Evolutionary conservation across 2,888 invertebrate species (phyloP), one percentile per base, ranked within the genome.

Genomic region (Lochmaea crataegi): DNA sequence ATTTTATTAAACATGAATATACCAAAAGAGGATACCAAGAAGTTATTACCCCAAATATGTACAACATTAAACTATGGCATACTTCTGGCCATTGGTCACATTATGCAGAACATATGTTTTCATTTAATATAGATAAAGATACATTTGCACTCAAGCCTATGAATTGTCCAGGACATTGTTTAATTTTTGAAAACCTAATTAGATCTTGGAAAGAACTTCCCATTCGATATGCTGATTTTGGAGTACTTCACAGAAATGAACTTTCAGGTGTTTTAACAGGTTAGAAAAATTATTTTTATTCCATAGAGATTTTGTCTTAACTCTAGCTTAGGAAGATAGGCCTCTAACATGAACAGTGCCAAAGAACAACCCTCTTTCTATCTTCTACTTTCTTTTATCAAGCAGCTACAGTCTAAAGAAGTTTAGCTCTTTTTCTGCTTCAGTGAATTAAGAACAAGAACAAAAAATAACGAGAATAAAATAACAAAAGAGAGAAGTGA

Each of bases 71-170:
- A 85, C 87, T 99, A 74, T 99, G 99, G 99, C 93, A 98, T 88
- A 95, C 94, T 0, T 98, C 98, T 0, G 99, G 99, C 0, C 99
- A 99, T 88, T 99, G 98, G 98, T 94, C 96, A 72, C 99, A 99
- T 86, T 99, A 99, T 86, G 89, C 96, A 89, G 96, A 98, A 18
- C 97, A 98, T 84, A 97, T 98, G 96, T 98, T 98, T 87, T 92
- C 94, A 0, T 97, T 98, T 86, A 97, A 98, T 79, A 92, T 94
- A 0, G 98, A 98, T 86, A 98, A 98, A 85, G 98, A 99, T 84
- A 95, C 92, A 7, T 99, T 94, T 86, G 99, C 97, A 0, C 88
- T 99, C 75, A 99, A 99, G 84, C 99, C 99, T 0, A 99, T 99
- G 99, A 99, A 99, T 87, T 99, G 99, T 84, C 99, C 99, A 0